These are phyloP conservation scores for Scomber colias DNA, from an alignment of 2,113 vertebrate genomes.

Conservation along the genomic window DNA sequence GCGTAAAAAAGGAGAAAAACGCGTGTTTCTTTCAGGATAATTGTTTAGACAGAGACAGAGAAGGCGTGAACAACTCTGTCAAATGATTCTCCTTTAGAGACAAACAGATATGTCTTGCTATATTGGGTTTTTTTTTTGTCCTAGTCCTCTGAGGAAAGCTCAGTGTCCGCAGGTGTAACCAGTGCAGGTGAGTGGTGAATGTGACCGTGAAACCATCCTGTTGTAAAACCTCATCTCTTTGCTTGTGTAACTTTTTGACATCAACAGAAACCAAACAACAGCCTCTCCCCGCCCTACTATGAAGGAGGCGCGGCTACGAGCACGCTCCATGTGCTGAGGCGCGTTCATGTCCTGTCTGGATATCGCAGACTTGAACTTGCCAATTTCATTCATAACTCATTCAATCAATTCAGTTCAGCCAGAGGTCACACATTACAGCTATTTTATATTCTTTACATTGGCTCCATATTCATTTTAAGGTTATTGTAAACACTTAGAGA, in stretches of 20 bases:
- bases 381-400: too few species aligned
- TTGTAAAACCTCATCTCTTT: constrained; percentile 45
- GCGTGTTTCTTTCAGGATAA: constrained; percentile 2
- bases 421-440: too few species aligned
- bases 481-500: too few species aligned
- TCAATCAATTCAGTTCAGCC: too few species aligned
- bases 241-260: constrained; percentile 85
- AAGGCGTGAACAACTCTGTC: constrained; percentile 10
- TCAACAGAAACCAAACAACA: constrained; percentile 60
- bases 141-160: neutral
- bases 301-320: constrained; percentile 59
- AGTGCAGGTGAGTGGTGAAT: neutral
- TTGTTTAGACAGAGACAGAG: constrained; percentile 5
- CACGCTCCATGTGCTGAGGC: constrained; percentile 29
- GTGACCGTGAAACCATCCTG: constrained; percentile 28
- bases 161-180: neutral
- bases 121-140: neutral
- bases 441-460: too few species aligned
- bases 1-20: neutral
- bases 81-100: neutral
- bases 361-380: neutral
- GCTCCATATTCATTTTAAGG: too few species aligned
- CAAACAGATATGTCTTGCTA: neutral
- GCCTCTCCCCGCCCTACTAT: constrained; percentile 76
- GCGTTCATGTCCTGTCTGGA: constrained; percentile 22